These are phyloP conservation scores for Chalcis sispes DNA, from an alignment of 2,888 invertebrate species.

Conservation along the genomic window DNA sequence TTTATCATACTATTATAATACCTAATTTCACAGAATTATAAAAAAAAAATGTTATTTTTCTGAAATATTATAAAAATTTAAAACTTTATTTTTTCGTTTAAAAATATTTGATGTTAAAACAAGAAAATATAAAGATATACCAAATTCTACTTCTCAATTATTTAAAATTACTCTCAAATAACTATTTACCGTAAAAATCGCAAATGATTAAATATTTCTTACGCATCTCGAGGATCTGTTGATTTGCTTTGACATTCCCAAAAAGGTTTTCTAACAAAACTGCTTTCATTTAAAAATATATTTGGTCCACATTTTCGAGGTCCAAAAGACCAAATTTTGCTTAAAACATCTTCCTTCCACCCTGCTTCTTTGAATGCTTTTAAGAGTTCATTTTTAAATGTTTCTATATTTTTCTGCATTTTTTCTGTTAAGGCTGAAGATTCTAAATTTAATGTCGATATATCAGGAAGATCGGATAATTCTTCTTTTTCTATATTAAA, in stretches of 20 bases:
- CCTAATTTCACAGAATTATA: constrained; percentile 58
- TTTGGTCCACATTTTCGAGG: constrained; percentile 93
- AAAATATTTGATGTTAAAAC: background rate
- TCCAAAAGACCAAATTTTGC: constrained; percentile 94
- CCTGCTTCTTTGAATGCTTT: constrained; percentile 80
- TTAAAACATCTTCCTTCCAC: constrained; percentile 77
- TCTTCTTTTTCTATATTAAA: constrained; percentile 57
- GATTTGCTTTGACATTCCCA: constrained; percentile 73
- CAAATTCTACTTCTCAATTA: too few relatives aligned
- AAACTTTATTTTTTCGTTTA: background rate
- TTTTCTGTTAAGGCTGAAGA: constrained; percentile 63
- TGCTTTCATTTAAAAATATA: constrained; percentile 89
- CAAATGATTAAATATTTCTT: constrained; percentile 54
- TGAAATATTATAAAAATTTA: background rate
- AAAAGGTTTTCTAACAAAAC: constrained; percentile 80
- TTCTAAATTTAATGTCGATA: constrained; percentile 62
- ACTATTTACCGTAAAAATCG: constrained; percentile 6
- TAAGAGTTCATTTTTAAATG: constrained; percentile 79
- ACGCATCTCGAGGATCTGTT: constrained; percentile 66
- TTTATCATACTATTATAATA: constrained; percentile 88
- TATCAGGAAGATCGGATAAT: constrained; percentile 48
- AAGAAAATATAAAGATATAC: background rate
- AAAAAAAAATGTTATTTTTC: background rate
- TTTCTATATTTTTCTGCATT: constrained; percentile 70
- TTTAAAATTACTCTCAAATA: background rate